phyloP scores from a whole-genome alignment of 2,888 invertebrate species.

The Zygogramma bicolorata region DNA sequence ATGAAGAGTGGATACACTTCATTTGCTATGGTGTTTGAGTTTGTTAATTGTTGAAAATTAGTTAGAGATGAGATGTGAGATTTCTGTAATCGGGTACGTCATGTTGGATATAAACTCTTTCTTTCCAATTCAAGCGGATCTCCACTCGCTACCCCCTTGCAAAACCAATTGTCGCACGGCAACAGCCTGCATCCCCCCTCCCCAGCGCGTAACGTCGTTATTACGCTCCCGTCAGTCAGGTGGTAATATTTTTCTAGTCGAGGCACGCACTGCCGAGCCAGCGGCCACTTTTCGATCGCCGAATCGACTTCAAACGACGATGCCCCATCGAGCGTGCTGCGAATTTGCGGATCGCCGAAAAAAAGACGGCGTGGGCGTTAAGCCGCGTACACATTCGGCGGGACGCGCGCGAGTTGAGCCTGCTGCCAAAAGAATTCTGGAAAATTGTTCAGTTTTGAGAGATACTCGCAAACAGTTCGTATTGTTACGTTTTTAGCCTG shows the following conservation, averaged over 20 bases:
- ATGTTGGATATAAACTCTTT: too few species aligned
- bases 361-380: not conserved
- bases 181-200: conserved; percentile 25
- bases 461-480: too few species aligned
- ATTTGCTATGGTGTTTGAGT: too few species aligned
- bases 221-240: conserved; percentile 6
- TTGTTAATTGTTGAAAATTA: too few species aligned
- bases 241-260: not conserved
- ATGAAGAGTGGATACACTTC: too few species aligned
- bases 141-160: not conserved
- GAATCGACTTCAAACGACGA: conserved; percentile 1
- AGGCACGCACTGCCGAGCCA: not conserved
- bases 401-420: too few species aligned
- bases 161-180: conserved; percentile 18
- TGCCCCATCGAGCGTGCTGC: not conserved
- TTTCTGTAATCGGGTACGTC: too few species aligned
- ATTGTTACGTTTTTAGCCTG: too few species aligned
- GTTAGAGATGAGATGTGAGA: too few species aligned
- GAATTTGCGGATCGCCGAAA: not conserved
- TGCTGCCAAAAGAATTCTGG: too few species aligned
- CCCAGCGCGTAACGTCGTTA: conserved; percentile 25
- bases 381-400: too few species aligned
- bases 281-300: not conserved
- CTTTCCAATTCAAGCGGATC: not conserved
- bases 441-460: too few species aligned